Evolutionary conservation across 2,888 invertebrate genomes (phyloP).

Genomic region (Danaus chrysippus): DNA sequence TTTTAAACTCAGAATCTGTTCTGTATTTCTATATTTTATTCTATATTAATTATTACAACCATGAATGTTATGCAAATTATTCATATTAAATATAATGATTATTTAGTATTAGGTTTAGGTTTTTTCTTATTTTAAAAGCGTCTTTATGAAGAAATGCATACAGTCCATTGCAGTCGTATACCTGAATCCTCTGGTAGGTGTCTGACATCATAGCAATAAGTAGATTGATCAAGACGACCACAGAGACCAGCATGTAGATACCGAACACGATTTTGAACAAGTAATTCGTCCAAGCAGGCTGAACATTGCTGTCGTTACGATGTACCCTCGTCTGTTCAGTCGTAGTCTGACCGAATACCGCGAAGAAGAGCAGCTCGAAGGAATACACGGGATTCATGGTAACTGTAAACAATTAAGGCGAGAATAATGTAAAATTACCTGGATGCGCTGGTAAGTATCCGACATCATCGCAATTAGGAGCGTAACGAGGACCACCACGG

Average conservation of each 20-base stretch:
- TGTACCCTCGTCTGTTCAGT: conserved; percentile 85
- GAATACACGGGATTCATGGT: conserved; percentile 94
- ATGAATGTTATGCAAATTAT: neutral
- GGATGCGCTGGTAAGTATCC: conserved; percentile 99
- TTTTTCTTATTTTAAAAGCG: neutral
- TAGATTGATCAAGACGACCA: conserved; percentile 99
- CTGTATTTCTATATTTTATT: no score
- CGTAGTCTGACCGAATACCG: conserved; percentile 96
- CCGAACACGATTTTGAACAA: conserved; percentile 93
- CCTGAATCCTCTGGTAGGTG: conserved; percentile 99
- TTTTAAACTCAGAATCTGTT: conserved; percentile 7
- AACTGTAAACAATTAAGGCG: conserved; percentile 84
- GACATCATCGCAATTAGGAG: conserved; percentile 99
- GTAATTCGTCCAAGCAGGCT: conserved; percentile 90
- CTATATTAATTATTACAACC: conserved; percentile 6
- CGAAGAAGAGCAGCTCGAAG: conserved; percentile 99
- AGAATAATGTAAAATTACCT: conserved; percentile 85
- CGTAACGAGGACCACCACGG: conserved; percentile 98
- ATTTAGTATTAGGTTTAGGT: neutral
- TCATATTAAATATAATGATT: no score
- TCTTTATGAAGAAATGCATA: neutral
- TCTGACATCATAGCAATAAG: conserved; percentile 99
- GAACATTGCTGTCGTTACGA: conserved; percentile 81
- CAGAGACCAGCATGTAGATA: conserved; percentile 99
- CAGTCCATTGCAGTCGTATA: conserved; percentile 48